Conservation (phyloP, 2,797 vertebrate genomes). For the Eidolon dupreanum region DNA sequence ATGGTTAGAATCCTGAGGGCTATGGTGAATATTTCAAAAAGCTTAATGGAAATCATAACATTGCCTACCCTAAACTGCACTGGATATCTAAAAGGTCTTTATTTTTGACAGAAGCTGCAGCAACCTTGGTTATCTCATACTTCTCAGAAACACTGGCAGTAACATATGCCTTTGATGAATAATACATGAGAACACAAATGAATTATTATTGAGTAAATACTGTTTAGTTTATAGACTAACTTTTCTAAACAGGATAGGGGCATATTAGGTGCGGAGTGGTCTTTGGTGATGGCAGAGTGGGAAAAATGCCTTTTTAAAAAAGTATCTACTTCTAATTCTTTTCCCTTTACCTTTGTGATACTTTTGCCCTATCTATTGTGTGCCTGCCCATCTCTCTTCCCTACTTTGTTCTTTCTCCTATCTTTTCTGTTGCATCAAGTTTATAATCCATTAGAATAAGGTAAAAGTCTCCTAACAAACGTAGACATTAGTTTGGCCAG, state of each 20-base stretch:
- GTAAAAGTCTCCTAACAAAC: not conserved
- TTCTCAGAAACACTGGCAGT: slow-evolving; percentile 11
- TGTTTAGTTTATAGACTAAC: not conserved
- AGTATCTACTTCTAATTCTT: not conserved
- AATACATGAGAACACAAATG: not conserved
- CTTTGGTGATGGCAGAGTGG: slow-evolving; percentile 12
- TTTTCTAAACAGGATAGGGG: slow-evolving; percentile 15
- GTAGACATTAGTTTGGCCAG: not conserved
- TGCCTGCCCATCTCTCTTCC: not conserved
- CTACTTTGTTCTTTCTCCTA: not conserved
- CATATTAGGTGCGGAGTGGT: not conserved
- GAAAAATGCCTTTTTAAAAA: not conserved
- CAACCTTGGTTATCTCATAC: slow-evolving; percentile 6
- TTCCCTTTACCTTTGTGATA: not conserved
- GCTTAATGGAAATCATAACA: not conserved
- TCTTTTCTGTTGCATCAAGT: not conserved
- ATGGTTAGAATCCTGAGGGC: not conserved
- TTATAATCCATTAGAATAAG: not conserved
- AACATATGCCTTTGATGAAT: slow-evolving; percentile 50
- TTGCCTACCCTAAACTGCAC: not conserved
- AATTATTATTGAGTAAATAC: slow-evolving; percentile 25
- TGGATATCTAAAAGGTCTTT: slow-evolving; percentile 48
- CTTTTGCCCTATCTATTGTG: not conserved
- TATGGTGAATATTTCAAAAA: slow-evolving; percentile 41
- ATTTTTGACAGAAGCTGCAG: slow-evolving; percentile 29